Evolutionary conservation across 2,888 invertebrate genomes (phyloP), one percentile per base, ranked within the genome.

Genomic region (Idaea straminata): DNA sequence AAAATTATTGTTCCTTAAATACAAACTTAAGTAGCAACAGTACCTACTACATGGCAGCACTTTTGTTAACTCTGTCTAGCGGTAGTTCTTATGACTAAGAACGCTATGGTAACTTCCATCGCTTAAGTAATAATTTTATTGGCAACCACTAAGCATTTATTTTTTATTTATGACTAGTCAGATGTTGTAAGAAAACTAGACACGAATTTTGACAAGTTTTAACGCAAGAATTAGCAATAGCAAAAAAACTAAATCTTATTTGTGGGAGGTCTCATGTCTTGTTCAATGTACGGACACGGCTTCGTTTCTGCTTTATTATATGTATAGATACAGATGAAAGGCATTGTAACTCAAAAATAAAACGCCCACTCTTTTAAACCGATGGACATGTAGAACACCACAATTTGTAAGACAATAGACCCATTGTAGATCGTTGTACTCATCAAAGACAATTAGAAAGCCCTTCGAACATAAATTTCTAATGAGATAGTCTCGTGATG

Each of bases 401-500:
- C 74, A 70, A 72, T 72, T 72, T 69, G 66, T 64, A 67, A 73
- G 70, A 75, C 75, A 77, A 77, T 74, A 67, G 74, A 70, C 38
- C 66, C 69, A 74, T 73, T 75, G 74, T 69, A 69, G 69, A 69
- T 62, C 72, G 70, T 73, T 72, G 71, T 72, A 72, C 76, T 72
- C 69, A 76, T 76, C 74, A 77, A 74, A 78, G 77, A 74, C 77
- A 80, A 82, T 83, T 83, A 82, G 84, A 85, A 85, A 86, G 82
- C 85, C 84, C 84, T 86, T 80, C 69, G 73, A 66, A 73, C 70
- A 70, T 73, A 72, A 69, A 69, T 77, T 75, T 74, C 74, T 83
- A 81, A 86, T 82, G 83, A 81, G 78, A 80, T 76, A 78, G 80
- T 80, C 78, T 79, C 82, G 84, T 85, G 83, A 78, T 74, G 74